phyloP scores from a whole-genome alignment of 2,113 vertebrate genomes.

The Pelvicachromis taeniatus region DNA sequence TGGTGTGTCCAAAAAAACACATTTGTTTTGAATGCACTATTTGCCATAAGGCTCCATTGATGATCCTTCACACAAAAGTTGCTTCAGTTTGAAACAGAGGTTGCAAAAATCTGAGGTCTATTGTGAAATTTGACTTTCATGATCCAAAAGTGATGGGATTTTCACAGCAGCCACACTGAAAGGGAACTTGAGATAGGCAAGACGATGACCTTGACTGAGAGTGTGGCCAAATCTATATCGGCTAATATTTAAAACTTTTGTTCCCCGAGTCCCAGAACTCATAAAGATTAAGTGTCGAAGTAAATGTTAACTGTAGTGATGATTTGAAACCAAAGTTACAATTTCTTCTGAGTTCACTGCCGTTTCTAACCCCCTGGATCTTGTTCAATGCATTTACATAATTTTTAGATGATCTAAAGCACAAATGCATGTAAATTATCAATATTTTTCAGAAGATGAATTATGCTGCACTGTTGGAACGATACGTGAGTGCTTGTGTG shows the following conservation, averaged over 20 bases:
- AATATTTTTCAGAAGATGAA: constrained; percentile 35
- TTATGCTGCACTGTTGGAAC: constrained; percentile 15
- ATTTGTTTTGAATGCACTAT: too few species aligned
- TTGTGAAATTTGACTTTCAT: background rate
- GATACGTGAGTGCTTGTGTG: background rate
- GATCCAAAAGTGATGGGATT: background rate
- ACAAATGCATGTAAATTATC: constrained; percentile 45
- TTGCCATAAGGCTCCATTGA: background rate
- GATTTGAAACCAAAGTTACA: background rate
- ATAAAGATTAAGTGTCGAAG: background rate
- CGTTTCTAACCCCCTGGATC: background rate
- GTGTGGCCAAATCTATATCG: background rate
- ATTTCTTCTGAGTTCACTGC: background rate
- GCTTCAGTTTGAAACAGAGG: background rate
- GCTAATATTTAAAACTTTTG: rapidly evolving
- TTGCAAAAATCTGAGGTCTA: background rate
- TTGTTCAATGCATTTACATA: constrained; percentile 11
- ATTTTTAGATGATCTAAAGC: background rate
- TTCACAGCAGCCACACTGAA: background rate
- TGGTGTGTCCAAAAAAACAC: background rate
- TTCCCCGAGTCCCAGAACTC: background rate
- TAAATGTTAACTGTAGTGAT: background rate
- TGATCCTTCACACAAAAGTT: background rate
- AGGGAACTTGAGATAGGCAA: background rate
- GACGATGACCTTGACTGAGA: background rate